Evolutionary conservation across 2,113 vertebrate species (phyloP).

Genomic region (Alaudala cheleensis): DNA sequence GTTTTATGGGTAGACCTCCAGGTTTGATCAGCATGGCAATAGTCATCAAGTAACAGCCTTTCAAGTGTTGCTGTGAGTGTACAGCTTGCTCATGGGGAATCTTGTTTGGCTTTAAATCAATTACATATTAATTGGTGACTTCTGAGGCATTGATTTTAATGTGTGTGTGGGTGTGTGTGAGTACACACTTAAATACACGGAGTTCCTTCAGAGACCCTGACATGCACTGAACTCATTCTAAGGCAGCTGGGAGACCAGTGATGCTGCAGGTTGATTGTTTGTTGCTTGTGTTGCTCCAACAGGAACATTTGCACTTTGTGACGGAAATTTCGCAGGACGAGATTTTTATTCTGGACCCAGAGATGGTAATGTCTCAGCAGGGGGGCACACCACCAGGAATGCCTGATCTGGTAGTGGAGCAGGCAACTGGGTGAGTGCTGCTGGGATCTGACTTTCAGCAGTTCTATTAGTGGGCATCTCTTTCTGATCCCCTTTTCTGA

Average conservation of each 20-base stretch:
- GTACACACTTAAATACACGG: neutral
- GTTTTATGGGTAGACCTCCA: neutral
- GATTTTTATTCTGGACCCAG: slow-evolving; percentile 96
- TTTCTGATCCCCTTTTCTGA: neutral
- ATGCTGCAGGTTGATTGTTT: neutral
- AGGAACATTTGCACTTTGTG: slow-evolving; percentile 99
- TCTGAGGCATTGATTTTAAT: neutral
- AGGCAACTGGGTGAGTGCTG: slow-evolving; percentile 80
- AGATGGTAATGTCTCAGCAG: slow-evolving; percentile 76
- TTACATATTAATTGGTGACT: neutral
- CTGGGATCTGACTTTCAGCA: neutral
- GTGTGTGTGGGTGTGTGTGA: neutral
- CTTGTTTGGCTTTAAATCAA: neutral
- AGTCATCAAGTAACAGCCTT: neutral
- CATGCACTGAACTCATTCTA: neutral
- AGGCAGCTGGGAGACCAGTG: neutral
- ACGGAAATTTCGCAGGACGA: slow-evolving; percentile 98
- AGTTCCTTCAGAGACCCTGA: neutral
- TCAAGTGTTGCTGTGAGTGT: neutral
- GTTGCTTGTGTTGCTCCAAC: neutral
- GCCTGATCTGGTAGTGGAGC: slow-evolving; percentile 96
- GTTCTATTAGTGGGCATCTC: neutral
- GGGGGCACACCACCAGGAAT: slow-evolving; percentile 81
- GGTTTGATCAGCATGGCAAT: neutral
- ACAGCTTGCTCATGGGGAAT: neutral